Evolutionary conservation across 1,140 invertebrate genomes (phyloP), one percentile per base, ranked within the genome.

Genomic region (Pemphigus obesinymphae): DNA sequence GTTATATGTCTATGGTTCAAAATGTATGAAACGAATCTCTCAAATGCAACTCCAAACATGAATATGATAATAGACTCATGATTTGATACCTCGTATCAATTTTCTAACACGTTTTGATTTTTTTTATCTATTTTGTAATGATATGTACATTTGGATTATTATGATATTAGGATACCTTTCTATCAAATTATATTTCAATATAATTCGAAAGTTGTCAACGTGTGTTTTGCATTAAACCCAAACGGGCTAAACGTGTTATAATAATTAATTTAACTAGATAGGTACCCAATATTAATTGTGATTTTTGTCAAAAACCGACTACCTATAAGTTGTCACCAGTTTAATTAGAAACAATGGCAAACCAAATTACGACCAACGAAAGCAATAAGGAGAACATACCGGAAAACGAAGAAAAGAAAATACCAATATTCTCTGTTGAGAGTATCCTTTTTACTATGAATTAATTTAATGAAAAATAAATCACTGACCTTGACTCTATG

Each of bases 351-450:
- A 72, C 68, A n/a, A 80, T 80, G 76, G 40, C 76, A 0, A 80
- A 4, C 15, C 76, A 58, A 80, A 31, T 63, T 20, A 5, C 20
- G 1, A 15, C 37, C 23, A 45, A 8, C 23, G 76, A 80, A 13
- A 45, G 17, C 15, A 78, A 58, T 26, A 80, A 80, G 8, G 76
- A 80, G n/a, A 80, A 80, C 26, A 8, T 2, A 45, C 37, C 53
- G 1, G 55, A 80, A 63, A 80, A 80, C n/a, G 76, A 80, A 45
- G 76, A 80, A 43, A 80, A 80, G 17, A 80, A 63, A 45, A 80
- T 40, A 26, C 76, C 76, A 0, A 80, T 80, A 63, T 80, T 80
- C 45, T 61, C 76, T 17, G 26, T 80, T 0, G 76, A 80, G 29
- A 61, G 76, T 80, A 80, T 80, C 76, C 76, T 80, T 80, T 76